These are phyloP conservation scores for Cassiopea xamachana DNA, from an alignment of 30 jellyfish, hydroid and myxozoan genomes.

Conservation along the genomic window DNA sequence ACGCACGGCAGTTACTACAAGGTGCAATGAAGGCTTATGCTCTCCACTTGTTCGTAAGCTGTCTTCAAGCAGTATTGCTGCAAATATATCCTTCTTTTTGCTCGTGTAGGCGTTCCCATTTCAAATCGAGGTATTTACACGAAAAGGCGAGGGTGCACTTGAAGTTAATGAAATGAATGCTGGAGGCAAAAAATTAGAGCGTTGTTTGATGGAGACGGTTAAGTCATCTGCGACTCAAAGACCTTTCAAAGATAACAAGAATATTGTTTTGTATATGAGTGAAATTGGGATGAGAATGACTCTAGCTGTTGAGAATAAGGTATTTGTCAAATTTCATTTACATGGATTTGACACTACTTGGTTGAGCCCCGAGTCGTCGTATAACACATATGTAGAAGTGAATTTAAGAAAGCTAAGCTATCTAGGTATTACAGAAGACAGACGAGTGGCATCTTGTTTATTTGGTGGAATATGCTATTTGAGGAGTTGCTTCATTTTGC, in stretches of 20 bases:
- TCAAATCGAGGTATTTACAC: conserved; percentile 83
- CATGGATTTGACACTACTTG: background rate
- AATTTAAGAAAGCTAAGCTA: no score
- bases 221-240: conserved; percentile 37
- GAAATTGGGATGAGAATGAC: conserved; percentile 56
- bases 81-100: background rate
- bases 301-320: conserved; percentile 95
- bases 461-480: no score
- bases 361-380: background rate
- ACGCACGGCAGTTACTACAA: no score
- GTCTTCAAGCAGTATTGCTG: background rate
- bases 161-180: conserved; percentile 63
- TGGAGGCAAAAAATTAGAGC: conserved; percentile 72
- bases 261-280: conserved; percentile 58
- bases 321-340: background rate
- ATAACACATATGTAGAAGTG: background rate
- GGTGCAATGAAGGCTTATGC: background rate
- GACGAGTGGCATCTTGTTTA: no score
- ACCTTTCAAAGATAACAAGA: conserved; percentile 72
- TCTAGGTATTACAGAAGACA: no score
- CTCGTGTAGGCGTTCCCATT: conserved; percentile 90
- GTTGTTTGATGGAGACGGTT: conserved; percentile 62
- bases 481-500: no score
- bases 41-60: background rate
- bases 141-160: conserved; percentile 66